These are phyloP conservation scores for Erannis defoliaria DNA, from an alignment of 2,888 invertebrate genomes.

Conservation along the genomic window DNA sequence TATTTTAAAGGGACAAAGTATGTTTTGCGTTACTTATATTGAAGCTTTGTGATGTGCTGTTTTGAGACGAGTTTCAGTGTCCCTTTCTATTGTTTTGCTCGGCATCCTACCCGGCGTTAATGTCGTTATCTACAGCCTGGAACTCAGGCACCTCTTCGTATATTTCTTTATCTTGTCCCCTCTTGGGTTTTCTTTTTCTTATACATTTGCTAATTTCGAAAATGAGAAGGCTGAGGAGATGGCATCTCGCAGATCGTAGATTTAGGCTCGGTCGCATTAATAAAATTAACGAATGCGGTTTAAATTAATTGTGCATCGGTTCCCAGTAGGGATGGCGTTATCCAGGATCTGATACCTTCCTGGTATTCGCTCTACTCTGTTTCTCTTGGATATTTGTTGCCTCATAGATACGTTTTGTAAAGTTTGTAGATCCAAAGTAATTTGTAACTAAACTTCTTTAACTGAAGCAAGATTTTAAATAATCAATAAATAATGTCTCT, in stretches of 20 bases:
- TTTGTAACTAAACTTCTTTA: no score
- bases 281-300: slow-evolving; percentile 84
- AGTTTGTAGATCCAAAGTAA: no score
- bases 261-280: slow-evolving; percentile 79
- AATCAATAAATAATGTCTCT: no score
- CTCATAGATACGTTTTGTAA: no score
- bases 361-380: slow-evolving; percentile 54
- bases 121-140: slow-evolving; percentile 84
- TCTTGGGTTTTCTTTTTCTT: slow-evolving; percentile 82
- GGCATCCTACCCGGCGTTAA: slow-evolving; percentile 82
- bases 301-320: slow-evolving; percentile 81
- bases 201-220: slow-evolving; percentile 86
- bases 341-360: slow-evolving; percentile 71
- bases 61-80: slow-evolving; percentile 54
- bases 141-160: slow-evolving; percentile 85
- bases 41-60: slow-evolving; percentile 45
- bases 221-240: slow-evolving; percentile 83
- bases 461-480: no score
- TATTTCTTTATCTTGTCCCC: slow-evolving; percentile 86
- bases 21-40: slow-evolving; percentile 33
- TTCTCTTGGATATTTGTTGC: slow-evolving; percentile 28
- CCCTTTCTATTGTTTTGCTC: slow-evolving; percentile 78
- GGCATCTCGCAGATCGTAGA: slow-evolving; percentile 81
- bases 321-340: slow-evolving; percentile 63
- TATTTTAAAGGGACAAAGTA: slow-evolving; percentile 35